Base-by-base conservation (phyloP, 2,113 vertebrate species). In the Rana temporaria region DNA sequence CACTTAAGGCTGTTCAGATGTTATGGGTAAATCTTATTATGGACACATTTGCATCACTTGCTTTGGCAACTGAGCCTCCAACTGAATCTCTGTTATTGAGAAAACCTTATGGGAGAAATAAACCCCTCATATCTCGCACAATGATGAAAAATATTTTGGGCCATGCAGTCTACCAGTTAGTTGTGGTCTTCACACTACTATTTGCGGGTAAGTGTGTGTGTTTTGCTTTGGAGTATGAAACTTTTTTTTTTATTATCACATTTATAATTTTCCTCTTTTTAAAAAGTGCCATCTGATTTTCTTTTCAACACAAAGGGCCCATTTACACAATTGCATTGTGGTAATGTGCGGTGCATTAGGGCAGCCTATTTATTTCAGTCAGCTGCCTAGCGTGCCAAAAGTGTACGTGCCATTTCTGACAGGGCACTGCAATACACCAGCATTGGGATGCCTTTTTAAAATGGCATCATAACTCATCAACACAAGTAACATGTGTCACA, bases 101-200 rank as follows among this genome's bases (percentile, higher is more conserved):
- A 86, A 98, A 96, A 90, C 98, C 98, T 60, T 99, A 99, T 30
- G 98, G 98, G 82, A 96, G 98, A 90, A 99, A 99, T 90, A 99
- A 99, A 92, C 98, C 98, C 81, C 93, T 99, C 87, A 98, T 99
- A 89, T 99, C 98, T 64, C 96, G 96, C 86, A 99, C 98, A 2
- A 99, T 99, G 98, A 99, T 99, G 98, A 99, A 99, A 92, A 99
- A 99, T 87, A 99, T 99, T 84, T 91, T 99, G 87, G 98, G 98
- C 62, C 98, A 99, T 75, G 98, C 94, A 0, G 96, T 99, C 85
- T 99, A 96, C 90, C 98, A 99, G 84, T 96, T 99, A 0, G 87
- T 95, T 18, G 95, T 97, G 85, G 97, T 99, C 87, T 99, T 99
- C 85, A 96, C 97, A 0, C 94, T 99, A 82, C 91, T 99, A 38